Evolutionary conservation across 1,140 invertebrate genomes (phyloP), one percentile per base, ranked within the genome.

Genomic region (Brachystomella parvula): DNA sequence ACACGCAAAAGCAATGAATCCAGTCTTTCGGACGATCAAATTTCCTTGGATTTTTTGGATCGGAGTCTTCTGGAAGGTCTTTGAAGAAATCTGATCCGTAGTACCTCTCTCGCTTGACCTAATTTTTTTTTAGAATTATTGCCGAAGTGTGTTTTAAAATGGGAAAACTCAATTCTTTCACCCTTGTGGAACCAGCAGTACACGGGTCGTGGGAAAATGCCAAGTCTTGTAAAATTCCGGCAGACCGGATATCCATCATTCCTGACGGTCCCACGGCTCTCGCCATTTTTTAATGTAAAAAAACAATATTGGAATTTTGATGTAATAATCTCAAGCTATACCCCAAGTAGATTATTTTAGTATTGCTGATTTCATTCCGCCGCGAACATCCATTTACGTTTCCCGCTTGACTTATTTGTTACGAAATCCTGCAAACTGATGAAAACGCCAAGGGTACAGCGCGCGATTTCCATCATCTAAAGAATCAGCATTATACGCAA

Each of bases 11-110:
- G 21, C 29, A 35, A n/a, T 30, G n/a, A 1, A 57, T 6, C 65
- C 65, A 67, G 44, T 67, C 60, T 32, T 28, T 53, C 30, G 3
- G 15, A 12, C 44, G 58, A 31, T 66, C 65, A 61, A 49, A 66
- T 26, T 32, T 39, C 6, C 24, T 31, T 29, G 57, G 26, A 31
- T 59, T 9, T 15, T 31, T 12, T 15, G 24, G 24, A 2, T 9
- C 24, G 30, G 26, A 17, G 21, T 3, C 57, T 6, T 30, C 26
- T 6, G 26, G 12, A 31, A 59, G 26, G 29, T 31, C 29, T 2
- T 21, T 12, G 57, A 53, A 53, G 49, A 15, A 53, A 19, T 15
- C 49, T 24, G 49, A 53, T 17, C 49, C 21, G 21, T 15, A 53
- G 49, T 53, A 53, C 3, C 49, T 12, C 49, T 53, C 12, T 24